Conservation (phyloP, 2,797 vertebrate genomes). For the Sebastes miniatus region DNA sequence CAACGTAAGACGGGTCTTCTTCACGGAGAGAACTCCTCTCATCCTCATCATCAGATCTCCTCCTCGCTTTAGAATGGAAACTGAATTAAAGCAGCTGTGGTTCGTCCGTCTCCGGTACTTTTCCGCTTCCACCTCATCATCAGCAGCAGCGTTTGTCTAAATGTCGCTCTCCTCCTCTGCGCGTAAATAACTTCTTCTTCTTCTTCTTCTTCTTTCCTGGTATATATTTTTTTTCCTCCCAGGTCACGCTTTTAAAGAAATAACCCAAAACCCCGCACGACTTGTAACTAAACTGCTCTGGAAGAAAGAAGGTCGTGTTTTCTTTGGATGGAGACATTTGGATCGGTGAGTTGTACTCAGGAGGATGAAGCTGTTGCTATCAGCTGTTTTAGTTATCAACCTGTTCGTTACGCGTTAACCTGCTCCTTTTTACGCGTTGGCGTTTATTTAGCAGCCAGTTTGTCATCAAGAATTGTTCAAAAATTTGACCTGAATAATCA, state of each 20-base stretch:
- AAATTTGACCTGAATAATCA: background rate
- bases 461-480: background rate
- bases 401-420: background rate
- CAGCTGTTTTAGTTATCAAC: background rate
- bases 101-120: slow-evolving; percentile 54
- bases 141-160: slow-evolving; percentile 1
- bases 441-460: background rate
- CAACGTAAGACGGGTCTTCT: slow-evolving; percentile 49
- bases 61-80: slow-evolving; percentile 55
- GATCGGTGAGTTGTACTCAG: slow-evolving; percentile 63
- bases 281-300: slow-evolving; percentile 39
- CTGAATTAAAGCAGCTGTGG: slow-evolving; percentile 55
- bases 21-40: slow-evolving; percentile 52
- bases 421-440: background rate
- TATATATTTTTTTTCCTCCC: background rate
- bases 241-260: slow-evolving; percentile 37
- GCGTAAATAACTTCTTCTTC: slow-evolving; percentile 60
- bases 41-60: slow-evolving; percentile 10
- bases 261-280: slow-evolving; percentile 25
- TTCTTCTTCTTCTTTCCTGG: background rate
- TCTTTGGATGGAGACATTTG: slow-evolving; percentile 67
- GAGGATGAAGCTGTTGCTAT: background rate
- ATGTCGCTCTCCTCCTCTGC: background rate
- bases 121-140: slow-evolving; percentile 9
- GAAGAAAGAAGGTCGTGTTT: slow-evolving; percentile 35